These are phyloP conservation scores for Columbina picui DNA, from an alignment of 2,113 vertebrate genomes.

Conservation along the genomic window DNA sequence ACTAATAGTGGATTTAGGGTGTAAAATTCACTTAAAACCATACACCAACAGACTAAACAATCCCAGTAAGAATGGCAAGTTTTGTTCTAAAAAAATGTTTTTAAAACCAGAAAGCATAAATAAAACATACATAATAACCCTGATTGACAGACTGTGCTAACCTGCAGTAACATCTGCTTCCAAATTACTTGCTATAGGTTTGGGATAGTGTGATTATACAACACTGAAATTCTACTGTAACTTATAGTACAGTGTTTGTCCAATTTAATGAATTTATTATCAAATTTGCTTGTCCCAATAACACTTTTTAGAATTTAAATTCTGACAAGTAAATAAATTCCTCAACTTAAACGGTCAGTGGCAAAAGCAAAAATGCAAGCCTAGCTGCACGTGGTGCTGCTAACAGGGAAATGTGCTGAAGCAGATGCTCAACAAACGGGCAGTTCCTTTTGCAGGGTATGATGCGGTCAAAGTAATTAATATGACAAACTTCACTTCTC, in stretches of 20 bases:
- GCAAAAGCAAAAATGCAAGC: not conserved
- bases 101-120: constrained; percentile 82
- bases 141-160: constrained; percentile 73
- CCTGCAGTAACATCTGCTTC: constrained; percentile 77
- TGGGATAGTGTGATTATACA: constrained; percentile 74
- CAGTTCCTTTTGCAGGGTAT: not conserved
- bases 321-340: not conserved
- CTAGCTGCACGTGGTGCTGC: not conserved
- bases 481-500: not conserved
- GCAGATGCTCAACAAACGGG: not conserved
- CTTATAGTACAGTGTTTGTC: not conserved
- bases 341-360: not conserved
- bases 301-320: not conserved
- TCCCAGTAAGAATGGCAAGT: constrained; percentile 81
- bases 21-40: constrained; percentile 84
- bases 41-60: constrained; percentile 91
- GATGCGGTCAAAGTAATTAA: not conserved
- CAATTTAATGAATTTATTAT: not conserved
- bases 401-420: not conserved
- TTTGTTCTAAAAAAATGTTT: constrained; percentile 79
- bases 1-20: constrained; percentile 88
- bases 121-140: constrained; percentile 69
- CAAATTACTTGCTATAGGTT: constrained; percentile 73
- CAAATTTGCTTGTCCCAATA: not conserved
- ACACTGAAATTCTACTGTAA: constrained; percentile 49